Evolutionary conservation across 2,113 vertebrate genomes (phyloP).

Genomic region (Mus spicilegus): DNA sequence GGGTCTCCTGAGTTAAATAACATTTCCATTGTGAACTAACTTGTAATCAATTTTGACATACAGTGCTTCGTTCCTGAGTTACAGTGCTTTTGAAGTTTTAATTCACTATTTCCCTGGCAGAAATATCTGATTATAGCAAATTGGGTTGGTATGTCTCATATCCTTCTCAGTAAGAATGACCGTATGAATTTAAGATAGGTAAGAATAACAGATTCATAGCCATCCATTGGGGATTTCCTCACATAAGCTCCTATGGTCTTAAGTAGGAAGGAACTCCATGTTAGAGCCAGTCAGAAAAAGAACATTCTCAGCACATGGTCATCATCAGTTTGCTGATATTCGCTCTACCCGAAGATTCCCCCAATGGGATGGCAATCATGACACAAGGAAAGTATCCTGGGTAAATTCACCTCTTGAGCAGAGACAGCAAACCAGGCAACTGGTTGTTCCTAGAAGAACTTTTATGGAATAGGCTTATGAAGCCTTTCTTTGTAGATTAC

Average conservation of each 20-base stretch:
- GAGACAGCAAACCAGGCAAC: not conserved
- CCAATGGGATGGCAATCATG: not conserved
- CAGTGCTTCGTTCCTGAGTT: not conserved
- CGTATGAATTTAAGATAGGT: not conserved
- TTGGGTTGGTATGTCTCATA: not conserved
- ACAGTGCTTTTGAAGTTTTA: conserved; percentile 6
- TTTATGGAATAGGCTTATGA: not conserved
- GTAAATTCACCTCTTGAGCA: not conserved
- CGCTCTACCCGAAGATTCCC: not conserved
- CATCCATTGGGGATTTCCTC: not conserved
- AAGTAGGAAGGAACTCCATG: not conserved
- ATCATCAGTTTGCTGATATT: not conserved
- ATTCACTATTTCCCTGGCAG: not conserved
- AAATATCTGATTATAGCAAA: not conserved
- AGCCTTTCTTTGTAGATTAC: not conserved
- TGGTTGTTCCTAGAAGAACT: not conserved
- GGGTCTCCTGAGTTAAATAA: not conserved
- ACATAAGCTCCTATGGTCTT: too few species aligned
- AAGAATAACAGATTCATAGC: not conserved
- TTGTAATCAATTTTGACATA: not conserved
- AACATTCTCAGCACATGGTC: not conserved
- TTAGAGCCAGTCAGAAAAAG: not conserved
- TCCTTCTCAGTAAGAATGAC: not conserved
- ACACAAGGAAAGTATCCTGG: not conserved
- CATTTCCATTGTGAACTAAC: not conserved